Percentiles rank a stretch among this genome's conserved stretches.
These are phyloP conservation scores for Spatulosminthurus flaviceps DNA, from an alignment of 2,888 invertebrate genomes.

Conservation along the genomic window DNA sequence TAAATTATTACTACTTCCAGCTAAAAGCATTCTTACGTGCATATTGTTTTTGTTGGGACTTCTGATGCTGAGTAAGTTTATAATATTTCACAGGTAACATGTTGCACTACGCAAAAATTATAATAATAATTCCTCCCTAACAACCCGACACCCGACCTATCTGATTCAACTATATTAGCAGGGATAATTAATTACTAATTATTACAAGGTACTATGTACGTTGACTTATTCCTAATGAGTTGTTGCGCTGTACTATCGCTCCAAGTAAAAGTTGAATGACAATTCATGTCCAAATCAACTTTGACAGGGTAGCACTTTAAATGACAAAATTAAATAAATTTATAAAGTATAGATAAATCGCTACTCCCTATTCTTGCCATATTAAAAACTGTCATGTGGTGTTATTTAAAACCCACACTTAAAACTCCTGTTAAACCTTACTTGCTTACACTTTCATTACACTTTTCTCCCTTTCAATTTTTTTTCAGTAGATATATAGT, in stretches of 20 bases:
- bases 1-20: not conserved
- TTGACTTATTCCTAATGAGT: not conserved
- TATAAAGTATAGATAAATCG: not conserved
- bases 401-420: not conserved
- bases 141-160: not conserved
- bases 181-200: not conserved
- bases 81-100: conserved; percentile 46
- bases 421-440: not conserved
- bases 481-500: not conserved
- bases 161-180: too few species aligned
- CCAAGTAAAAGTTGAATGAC: not conserved
- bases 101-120: not conserved
- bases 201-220: too few species aligned
- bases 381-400: not conserved
- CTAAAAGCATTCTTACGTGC: conserved; percentile 53
- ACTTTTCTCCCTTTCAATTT: conserved; percentile 14
- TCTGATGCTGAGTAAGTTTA: conserved; percentile 58
- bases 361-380: not conserved
- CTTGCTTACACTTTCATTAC: not conserved
- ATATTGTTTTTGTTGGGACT: conserved; percentile 58
- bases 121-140: not conserved
- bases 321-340: not conserved
- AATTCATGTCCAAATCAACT: conserved; percentile 16
- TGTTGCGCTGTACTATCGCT: not conserved
- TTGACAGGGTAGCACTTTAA: not conserved